Evolutionary conservation across 2,113 vertebrate genomes (phyloP), one percentile per base, ranked within the genome.

Genomic region (Lagopus leucura): DNA sequence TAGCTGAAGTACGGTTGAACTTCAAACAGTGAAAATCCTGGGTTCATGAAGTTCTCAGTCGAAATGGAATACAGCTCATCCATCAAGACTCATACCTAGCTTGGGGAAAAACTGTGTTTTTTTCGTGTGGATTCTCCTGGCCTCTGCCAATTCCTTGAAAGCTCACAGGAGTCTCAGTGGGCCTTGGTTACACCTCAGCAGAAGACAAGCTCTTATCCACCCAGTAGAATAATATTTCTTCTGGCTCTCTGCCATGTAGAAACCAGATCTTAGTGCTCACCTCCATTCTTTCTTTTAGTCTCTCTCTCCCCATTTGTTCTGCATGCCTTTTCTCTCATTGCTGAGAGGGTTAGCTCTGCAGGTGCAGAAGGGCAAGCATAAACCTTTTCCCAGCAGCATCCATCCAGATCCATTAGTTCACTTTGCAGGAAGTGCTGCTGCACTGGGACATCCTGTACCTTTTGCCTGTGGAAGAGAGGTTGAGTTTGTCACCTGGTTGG

Each of bases 181-280:
- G 80, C 65, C 66, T 94, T 93, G 88, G 88, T 91, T 88, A 88
- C 90, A 92, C 90, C 92, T 93, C 90, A 20, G 91, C 61, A 94
- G 82, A 95, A 34, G 75, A 82, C 2, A 7, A 93, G 50, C 90
- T 82, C 64, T 82, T 45, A 86, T 42, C 79, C 88, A 85, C 88
- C 76, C 88, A 75, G 25, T 1, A 65, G 83, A 48, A 93, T 90
- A 94, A 96, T 89, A 83, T 83, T 96, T 89, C 75, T 66, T 66
- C 90, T 96, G 90, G 93, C 90, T 60, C 13, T 20, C 60, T 86
- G 88, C 90, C 93, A 75, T 2, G 6, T 38, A 50, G 71, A 66
- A 88, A 60, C 17, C 69, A 86, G 82, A 81, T 47, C 47, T 88
- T 7, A 66, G 58, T 0, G 1, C 7, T 79, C 58, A 6, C 64